phyloP scores from a whole-genome alignment of 2,797 vertebrate genomes.

The Psittacula derbiana region DNA sequence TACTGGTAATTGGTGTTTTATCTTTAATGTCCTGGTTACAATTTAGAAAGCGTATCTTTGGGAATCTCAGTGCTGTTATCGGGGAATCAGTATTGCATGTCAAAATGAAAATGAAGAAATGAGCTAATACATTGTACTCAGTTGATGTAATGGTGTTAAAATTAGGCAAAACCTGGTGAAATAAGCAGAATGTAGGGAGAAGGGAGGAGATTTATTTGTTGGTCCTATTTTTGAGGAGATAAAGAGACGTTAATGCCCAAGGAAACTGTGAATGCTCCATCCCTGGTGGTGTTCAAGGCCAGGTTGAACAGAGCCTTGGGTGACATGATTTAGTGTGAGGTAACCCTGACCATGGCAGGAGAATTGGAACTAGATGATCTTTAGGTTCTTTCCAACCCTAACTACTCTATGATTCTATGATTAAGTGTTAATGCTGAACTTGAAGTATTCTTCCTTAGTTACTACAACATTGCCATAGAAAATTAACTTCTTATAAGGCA shows the following conservation, averaged over 20 bases:
- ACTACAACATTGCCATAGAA: background rate
- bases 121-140: background rate
- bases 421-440: background rate
- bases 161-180: background rate
- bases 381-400: too few species aligned
- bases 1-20: background rate
- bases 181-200: background rate
- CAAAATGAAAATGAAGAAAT: background rate
- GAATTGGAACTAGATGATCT: too few species aligned
- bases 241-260: background rate
- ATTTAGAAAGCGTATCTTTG: background rate
- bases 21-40: background rate
- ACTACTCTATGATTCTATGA: too few species aligned
- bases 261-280: background rate
- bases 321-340: too few species aligned
- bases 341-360: too few species aligned
- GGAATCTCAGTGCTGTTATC: background rate
- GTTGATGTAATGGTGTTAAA: background rate
- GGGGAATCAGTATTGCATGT: background rate
- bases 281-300: too few species aligned
- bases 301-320: too few species aligned
- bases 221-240: background rate
- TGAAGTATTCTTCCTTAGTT: background rate
- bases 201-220: background rate
- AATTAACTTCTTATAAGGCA: background rate